phyloP scores from a whole-genome alignment of 2,113 vertebrate species.

The Ceyx margarethae region DNA sequence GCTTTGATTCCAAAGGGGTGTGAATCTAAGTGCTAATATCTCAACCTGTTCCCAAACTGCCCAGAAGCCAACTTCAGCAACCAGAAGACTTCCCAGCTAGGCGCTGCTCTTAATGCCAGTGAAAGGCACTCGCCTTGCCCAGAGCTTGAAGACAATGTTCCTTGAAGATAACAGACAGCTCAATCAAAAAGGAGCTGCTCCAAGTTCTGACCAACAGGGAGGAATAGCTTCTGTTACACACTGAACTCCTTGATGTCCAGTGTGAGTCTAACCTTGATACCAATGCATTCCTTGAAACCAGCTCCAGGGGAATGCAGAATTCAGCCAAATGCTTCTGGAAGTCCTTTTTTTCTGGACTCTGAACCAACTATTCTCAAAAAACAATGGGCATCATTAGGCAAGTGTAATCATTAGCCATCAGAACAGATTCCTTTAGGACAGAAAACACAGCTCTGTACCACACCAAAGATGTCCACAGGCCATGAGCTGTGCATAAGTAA shows the following conservation, averaged over 20 bases:
- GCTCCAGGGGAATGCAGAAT: not conserved
- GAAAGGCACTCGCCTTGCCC: not conserved
- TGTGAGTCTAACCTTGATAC: not conserved
- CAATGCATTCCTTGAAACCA: not conserved
- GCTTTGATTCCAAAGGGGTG: not conserved
- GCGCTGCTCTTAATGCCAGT: not conserved
- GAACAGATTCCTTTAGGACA: not conserved
- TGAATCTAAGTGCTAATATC: not conserved
- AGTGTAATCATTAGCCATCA: not conserved
- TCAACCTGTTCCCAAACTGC: not conserved
- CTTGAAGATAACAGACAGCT: not conserved
- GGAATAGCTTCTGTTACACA: not conserved
- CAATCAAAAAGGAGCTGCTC: not conserved
- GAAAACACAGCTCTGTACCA: not conserved
- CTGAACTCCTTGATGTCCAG: not conserved
- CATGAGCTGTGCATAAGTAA: not conserved
- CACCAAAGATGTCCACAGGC: not conserved
- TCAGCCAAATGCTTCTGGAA: not conserved
- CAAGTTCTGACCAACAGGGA: not conserved
- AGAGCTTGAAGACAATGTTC: not conserved
- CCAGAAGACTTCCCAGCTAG: not conserved
- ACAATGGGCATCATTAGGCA: not conserved
- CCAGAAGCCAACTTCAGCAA: not conserved
- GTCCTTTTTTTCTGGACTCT: not conserved
- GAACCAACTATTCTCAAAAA: not conserved